These are phyloP conservation scores for Delphinapterus leucas DNA, from an alignment of 2,113 vertebrate species.

Conservation along the genomic window DNA sequence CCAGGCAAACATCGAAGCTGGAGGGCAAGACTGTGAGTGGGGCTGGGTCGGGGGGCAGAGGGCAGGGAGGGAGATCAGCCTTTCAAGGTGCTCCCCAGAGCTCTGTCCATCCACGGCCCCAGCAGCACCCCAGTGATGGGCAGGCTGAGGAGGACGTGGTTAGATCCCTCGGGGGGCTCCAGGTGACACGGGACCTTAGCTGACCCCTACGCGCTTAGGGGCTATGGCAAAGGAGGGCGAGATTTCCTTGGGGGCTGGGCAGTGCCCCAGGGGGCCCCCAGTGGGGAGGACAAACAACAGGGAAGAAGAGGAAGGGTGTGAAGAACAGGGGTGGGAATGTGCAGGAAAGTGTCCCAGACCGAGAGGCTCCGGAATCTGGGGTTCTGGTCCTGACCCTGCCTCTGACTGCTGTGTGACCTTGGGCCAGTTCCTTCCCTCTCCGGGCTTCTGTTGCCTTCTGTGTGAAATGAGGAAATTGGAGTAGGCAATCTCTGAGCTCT, in stretches of 20 bases:
- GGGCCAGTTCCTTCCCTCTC: background rate
- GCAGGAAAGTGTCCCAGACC: background rate
- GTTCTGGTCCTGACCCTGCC: background rate
- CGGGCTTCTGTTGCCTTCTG: background rate
- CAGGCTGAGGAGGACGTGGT: background rate
- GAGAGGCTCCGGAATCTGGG: background rate
- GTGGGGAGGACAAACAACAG: background rate
- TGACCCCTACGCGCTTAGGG: background rate
- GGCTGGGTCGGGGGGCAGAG: background rate
- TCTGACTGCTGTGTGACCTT: background rate
- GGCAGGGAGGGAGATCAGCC: background rate
- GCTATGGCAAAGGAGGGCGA: background rate
- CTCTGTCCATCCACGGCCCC: background rate
- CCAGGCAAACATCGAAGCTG: background rate
- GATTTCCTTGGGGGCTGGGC: background rate
- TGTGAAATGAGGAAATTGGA: slow-evolving; percentile 16
- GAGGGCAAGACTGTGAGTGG: background rate
- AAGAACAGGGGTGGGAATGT: background rate
- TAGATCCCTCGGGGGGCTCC: background rate
- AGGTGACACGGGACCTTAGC: background rate
- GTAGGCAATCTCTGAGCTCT: background rate
- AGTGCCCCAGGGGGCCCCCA: background rate
- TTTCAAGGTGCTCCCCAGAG: background rate
- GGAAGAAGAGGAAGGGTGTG: background rate
- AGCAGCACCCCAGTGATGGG: background rate